Evolutionary conservation across 1,140 invertebrate genomes (phyloP), one percentile per base, ranked within the genome.

Genomic region (Orius insidiosus): DNA sequence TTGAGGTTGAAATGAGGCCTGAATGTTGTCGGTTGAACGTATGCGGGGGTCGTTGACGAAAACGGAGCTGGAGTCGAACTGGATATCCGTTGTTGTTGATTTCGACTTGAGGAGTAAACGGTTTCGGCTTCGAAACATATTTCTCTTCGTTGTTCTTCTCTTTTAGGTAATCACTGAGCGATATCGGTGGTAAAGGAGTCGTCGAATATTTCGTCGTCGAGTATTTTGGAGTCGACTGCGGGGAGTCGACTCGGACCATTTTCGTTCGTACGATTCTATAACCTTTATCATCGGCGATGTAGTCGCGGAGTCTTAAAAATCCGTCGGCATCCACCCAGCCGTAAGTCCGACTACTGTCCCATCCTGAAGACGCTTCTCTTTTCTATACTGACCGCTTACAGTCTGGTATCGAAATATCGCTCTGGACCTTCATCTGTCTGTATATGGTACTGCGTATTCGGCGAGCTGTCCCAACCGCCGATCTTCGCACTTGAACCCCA

Each of bases 391-490:
- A 2, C 85, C 85, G 59, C 80, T 86, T 51, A 80, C 71, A 0
- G 85, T 90, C 63, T 88, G 84, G 60, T 80, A 89, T 47, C 80
- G 71, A 85, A 86, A 62, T 79, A 85, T 18, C 85, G 67, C 55
- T 87, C 84, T 0, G 79, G 78, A 15, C 84, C 85, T 62, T 86
- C 84, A 58, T 89, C 85, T n/a, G 83, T 88, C 63, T 88, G 85
- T 54, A 88, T 85, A 63, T 89, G 84, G 61, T 86, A 88, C 62
- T 87, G 84, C 0, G 69, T 70, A 43, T 66, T 68, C 6, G 71
- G 70, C 50, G 66, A 61, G 13, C 67, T 62, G 45, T 68, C 70
- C 69, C 70, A 76, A 36, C 68, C 70, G 53, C 68, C 56, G 7
- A 57, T 55, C 51, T 57, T 56, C 30, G 53, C 55, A 35, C 53